Percentiles rank a stretch among this genome's conserved stretches.
These are phyloP conservation scores for Pristionchus japonicus DNA, from an alignment of 2,888 invertebrate genomes.

Conservation along the genomic window DNA sequence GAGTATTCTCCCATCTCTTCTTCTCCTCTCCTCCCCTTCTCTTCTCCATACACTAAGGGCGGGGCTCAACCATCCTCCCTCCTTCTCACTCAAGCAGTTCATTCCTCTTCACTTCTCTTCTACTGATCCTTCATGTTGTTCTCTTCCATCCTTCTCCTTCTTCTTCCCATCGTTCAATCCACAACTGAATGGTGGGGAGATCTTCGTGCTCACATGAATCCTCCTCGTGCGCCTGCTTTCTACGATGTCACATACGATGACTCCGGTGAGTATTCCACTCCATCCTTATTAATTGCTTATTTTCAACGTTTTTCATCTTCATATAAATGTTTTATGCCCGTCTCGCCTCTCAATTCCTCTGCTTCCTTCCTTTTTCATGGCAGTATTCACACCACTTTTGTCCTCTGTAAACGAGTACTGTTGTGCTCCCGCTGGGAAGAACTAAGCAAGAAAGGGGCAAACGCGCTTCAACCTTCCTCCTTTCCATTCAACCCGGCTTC, in stretches of 20 bases:
- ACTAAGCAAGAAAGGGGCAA: background rate
- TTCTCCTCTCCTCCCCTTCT: background rate
- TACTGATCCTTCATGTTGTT: conserved; percentile 22
- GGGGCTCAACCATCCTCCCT: conserved; percentile 12
- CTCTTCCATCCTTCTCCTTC: conserved; percentile 17
- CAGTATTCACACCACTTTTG: conserved; percentile 21
- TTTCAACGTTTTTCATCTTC: background rate
- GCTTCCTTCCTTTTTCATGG: background rate
- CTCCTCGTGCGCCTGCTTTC: conserved; percentile 67
- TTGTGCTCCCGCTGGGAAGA: conserved; percentile 11
- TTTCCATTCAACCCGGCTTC: background rate
- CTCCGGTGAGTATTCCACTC: conserved; percentile 57
- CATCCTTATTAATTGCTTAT: background rate
- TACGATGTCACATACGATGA: conserved; percentile 75
- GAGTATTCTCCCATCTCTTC: background rate
- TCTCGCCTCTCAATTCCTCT: conserved; percentile 13
- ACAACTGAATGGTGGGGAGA: conserved; percentile 75
- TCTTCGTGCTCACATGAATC: conserved; percentile 72
- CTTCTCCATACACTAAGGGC: conserved; percentile 31
- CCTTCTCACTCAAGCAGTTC: conserved; percentile 41
- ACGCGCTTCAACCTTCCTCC: background rate
- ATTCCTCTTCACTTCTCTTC: conserved; percentile 17
- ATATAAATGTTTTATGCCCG: conserved; percentile 11
- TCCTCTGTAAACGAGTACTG: conserved; percentile 32
- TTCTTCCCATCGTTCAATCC: conserved; percentile 49